Evolutionary conservation across 2,113 vertebrate species (phyloP).

Genomic region (Larimichthys polyactis): DNA sequence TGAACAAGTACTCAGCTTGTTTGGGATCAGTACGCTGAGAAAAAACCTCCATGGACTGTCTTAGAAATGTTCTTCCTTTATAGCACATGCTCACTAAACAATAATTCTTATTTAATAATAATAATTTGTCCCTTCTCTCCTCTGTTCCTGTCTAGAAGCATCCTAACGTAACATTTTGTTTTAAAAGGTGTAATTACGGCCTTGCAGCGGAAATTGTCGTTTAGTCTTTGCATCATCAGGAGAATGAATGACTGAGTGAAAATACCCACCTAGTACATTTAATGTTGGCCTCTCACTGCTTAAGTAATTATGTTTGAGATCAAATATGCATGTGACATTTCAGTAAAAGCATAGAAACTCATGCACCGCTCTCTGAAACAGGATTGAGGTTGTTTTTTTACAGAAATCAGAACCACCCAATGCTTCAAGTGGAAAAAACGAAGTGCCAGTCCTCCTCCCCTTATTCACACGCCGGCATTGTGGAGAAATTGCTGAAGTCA

Average conservation of each 20-base stretch:
- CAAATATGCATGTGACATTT: slow-evolving; percentile 83
- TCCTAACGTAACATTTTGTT: slow-evolving; percentile 54
- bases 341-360: slow-evolving; percentile 80
- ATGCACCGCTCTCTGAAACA: slow-evolving; percentile 40
- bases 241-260: slow-evolving; percentile 59
- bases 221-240: slow-evolving; percentile 67
- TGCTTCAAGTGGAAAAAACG: too few species aligned
- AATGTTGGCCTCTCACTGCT: slow-evolving; percentile 66
- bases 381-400: slow-evolving; percentile 43
- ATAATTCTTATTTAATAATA: slow-evolving; percentile 28
- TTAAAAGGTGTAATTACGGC: slow-evolving; percentile 68
- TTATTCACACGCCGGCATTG: too few species aligned
- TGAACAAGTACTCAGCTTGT: background rate
- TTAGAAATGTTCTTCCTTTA: slow-evolving; percentile 1
- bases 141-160: slow-evolving; percentile 50
- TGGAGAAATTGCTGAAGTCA: too few species aligned
- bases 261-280: slow-evolving; percentile 71
- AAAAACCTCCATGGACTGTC: background rate
- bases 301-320: slow-evolving; percentile 77
- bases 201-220: slow-evolving; percentile 46
- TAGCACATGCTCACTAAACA: slow-evolving; percentile 7
- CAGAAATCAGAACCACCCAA: slow-evolving; percentile 30
- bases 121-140: slow-evolving; percentile 40
- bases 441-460: background rate
- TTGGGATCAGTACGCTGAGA: background rate